Base-by-base conservation (phyloP, 1,140 invertebrate species). In the Drosophila neocordata region DNA sequence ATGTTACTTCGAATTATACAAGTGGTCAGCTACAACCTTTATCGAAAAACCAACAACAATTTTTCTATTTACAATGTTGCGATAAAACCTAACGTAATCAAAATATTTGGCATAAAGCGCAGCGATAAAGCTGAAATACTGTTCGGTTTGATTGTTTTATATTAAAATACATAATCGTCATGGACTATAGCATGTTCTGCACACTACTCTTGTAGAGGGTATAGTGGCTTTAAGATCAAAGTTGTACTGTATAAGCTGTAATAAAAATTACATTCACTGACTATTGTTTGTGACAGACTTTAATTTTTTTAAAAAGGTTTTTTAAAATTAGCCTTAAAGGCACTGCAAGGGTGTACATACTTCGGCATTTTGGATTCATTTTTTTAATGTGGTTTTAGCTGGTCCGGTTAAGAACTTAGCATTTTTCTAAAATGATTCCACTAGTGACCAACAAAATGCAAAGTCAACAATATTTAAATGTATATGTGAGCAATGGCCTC, bases 381-480 rank as follows among this genome's bases (percentile, higher is more conserved):
- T 18, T 44, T 18, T 8, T 3, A 8, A 1, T 20, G 11, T 11
- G 15, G 18, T 12, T 48, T 20, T 48, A 20, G 8, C 18, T 63
- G 31, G 56, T 31, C 27, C 20, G 18, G 34, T 31, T 41, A 37
- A 61, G 9, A 53, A 20, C 15, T 48, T 48, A 48, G 15, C 22
- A 56, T 52, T 63, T 34, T 24, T 60, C 11, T 22, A 15, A 7
- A 55, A 37, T 38, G 27, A 41, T 13, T 38, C 72, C 71, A 75
- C 58, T 60, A 59, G 52, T 70, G 52, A 24, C 58, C 51, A 66
- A 44, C 15, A 27, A 64, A 70, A 70, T 74, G 69, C 52, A 20
- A 66, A 74, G 66, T 48, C 55, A 71, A 71, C 52, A 48, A 70
- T 62, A 55, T 5, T 4, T 18, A 56, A 56, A n/a, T 53, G n/a